Conservation (phyloP, 2,113 vertebrate genomes). For the Symphodus melops region DNA sequence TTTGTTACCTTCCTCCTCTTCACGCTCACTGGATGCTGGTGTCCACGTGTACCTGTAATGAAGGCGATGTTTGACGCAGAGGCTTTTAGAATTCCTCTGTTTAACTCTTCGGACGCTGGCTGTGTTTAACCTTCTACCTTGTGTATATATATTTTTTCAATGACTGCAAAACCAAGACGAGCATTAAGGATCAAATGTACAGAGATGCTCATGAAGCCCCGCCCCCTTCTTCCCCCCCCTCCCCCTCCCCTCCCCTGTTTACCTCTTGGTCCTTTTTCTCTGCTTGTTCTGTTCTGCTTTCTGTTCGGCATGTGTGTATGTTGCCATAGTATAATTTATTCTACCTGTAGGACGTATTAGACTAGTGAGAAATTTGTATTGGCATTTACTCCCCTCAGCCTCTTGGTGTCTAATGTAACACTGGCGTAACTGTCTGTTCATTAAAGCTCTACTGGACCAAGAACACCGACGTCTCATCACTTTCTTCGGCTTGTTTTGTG, state of each 20-base stretch:
- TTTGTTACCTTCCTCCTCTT: neutral
- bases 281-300: slow-evolving; percentile 63
- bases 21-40: slow-evolving; percentile 22
- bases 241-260: slow-evolving; percentile 17
- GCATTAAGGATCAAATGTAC: slow-evolving; percentile 75
- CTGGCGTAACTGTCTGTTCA: slow-evolving; percentile 93
- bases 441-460: slow-evolving; percentile 86
- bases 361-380: slow-evolving; percentile 91
- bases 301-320: slow-evolving; percentile 87
- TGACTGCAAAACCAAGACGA: slow-evolving; percentile 48
- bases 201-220: slow-evolving; percentile 30
- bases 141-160: slow-evolving; percentile 69
- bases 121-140: slow-evolving; percentile 53
- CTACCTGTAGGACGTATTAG: slow-evolving; percentile 94
- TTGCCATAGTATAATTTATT: slow-evolving; percentile 97
- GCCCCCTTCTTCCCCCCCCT: neutral
- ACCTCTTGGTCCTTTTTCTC: slow-evolving; percentile 44
- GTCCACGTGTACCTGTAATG: slow-evolving; percentile 1
- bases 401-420: slow-evolving; percentile 94
- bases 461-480: slow-evolving; percentile 6
- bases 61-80: slow-evolving; percentile 1
- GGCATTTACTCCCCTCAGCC: slow-evolving; percentile 94
- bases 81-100: slow-evolving; percentile 17
- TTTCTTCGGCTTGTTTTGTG: neutral
- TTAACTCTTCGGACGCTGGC: neutral